phyloP scores from a whole-genome alignment of 2,888 invertebrate species.

The Ryuthela nishihirai region DNA sequence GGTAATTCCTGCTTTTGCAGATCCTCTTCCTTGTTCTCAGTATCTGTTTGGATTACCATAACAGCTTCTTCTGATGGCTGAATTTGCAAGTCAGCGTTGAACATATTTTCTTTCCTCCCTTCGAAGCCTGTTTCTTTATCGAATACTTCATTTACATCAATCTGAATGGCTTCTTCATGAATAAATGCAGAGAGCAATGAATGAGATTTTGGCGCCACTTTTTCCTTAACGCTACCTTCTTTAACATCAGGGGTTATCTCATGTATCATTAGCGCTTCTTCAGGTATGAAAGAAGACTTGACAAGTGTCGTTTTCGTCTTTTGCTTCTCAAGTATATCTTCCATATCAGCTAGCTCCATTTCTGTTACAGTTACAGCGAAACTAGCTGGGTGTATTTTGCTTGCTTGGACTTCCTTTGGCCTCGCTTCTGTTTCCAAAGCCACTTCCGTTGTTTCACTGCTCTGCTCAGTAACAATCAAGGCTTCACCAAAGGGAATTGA shows the following conservation, averaged over 20 bases:
- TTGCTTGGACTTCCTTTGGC: constrained; percentile 15
- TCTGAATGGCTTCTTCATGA: constrained; percentile 20
- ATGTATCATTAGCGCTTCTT: constrained; percentile 36
- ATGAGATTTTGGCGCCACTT: constrained; percentile 8
- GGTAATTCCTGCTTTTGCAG: constrained; percentile 2
- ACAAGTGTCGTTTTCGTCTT: constrained; percentile 16
- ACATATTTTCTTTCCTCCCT: constrained; percentile 7
- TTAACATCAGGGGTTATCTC: constrained; percentile 23
- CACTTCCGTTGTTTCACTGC: constrained; percentile 7
- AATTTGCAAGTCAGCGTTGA: constrained; percentile 15
- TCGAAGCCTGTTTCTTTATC: constrained; percentile 23
- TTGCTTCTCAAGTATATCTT: constrained; percentile 26
- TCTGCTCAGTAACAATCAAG: constrained; percentile 23
- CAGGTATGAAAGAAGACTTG: constrained; percentile 24
- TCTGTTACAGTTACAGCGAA: constrained; percentile 35
- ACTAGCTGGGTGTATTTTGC: constrained; percentile 5
- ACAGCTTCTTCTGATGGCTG: constrained; percentile 16
- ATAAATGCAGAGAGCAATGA: constrained; percentile 5
- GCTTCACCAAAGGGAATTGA: constrained; percentile 24
- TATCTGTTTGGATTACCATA: constrained; percentile 2
- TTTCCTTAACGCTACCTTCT: constrained; percentile 10
- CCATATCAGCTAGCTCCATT: constrained; percentile 27
- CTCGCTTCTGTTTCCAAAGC: background rate
- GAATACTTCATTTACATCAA: constrained; percentile 3
- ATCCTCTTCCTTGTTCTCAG: constrained; percentile 15